Conservation (phyloP, 2,797 vertebrate genomes). For the Sylvia borin region DNA sequence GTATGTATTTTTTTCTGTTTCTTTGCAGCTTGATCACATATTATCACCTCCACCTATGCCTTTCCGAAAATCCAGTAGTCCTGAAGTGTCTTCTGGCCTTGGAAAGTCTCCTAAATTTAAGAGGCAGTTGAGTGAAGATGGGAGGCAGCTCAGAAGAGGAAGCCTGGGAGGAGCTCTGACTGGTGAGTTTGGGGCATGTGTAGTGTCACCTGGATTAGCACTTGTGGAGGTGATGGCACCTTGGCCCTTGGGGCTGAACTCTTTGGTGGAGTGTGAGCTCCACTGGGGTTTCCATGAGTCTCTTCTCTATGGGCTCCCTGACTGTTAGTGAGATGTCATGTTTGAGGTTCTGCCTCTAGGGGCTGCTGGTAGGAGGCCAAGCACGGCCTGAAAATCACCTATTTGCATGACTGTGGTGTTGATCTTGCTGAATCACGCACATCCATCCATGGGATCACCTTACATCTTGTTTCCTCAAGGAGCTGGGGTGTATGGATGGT, state of each 20-base stretch:
- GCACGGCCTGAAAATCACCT: background rate
- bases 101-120: slow-evolving; percentile 84
- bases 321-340: background rate
- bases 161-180: slow-evolving; percentile 94
- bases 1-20: background rate
- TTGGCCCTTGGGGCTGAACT: no score
- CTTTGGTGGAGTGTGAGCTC: background rate
- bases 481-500: background rate
- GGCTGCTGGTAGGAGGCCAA: background rate
- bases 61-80: slow-evolving; percentile 89
- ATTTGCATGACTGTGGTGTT: background rate
- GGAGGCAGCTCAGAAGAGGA: slow-evolving; percentile 84
- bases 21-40: slow-evolving; percentile 87
- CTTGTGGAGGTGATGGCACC: background rate
- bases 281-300: background rate
- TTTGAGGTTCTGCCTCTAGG: background rate
- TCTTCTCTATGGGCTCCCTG: fast-evolving
- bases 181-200: slow-evolving; percentile 75
- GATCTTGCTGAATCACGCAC: background rate
- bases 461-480: background rate
- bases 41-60: slow-evolving; percentile 82
- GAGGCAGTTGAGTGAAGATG: slow-evolving; percentile 89
- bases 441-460: background rate
- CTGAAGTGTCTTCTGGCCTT: slow-evolving; percentile 81
- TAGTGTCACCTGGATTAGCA: background rate